phyloP scores from a whole-genome alignment of 1,140 invertebrate genomes.

The Heliconius melpomene region DNA sequence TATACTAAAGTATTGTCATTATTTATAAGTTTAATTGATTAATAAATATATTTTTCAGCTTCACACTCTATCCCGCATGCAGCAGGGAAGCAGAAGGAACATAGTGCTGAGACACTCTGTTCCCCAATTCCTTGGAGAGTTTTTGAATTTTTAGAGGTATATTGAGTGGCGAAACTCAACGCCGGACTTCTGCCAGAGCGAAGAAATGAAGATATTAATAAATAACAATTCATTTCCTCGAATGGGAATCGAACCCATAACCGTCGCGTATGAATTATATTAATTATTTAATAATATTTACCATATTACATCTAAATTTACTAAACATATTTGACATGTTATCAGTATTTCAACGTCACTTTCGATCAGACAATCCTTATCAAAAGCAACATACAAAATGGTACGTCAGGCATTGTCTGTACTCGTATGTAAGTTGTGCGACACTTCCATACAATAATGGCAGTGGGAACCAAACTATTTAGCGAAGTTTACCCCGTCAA shows the following conservation, averaged over 20 bases:
- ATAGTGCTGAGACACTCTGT: no score
- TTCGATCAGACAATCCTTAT: background rate
- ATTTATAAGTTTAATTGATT: background rate
- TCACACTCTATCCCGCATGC: no score
- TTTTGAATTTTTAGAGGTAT: no score
- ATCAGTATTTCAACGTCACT: slow-evolving; percentile 6
- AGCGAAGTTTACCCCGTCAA: slow-evolving; percentile 75
- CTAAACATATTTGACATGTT: background rate
- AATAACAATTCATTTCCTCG: no score
- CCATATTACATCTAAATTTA: background rate
- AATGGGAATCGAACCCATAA: no score
- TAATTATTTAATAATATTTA: background rate
- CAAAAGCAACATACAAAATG: slow-evolving; percentile 33
- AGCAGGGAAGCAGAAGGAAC: no score
- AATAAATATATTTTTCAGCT: background rate
- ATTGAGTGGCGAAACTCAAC: no score
- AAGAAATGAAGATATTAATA: no score
- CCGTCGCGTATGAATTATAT: no score
- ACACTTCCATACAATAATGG: slow-evolving; percentile 75
- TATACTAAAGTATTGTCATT: background rate
- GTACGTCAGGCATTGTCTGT: slow-evolving; percentile 56
- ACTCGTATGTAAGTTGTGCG: slow-evolving; percentile 56
- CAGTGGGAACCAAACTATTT: slow-evolving; percentile 76
- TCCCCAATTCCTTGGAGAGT: no score
- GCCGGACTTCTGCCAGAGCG: no score